Base-by-base conservation (phyloP, 2,797 vertebrate genomes). In the Fistularia tabacaria region DNA sequence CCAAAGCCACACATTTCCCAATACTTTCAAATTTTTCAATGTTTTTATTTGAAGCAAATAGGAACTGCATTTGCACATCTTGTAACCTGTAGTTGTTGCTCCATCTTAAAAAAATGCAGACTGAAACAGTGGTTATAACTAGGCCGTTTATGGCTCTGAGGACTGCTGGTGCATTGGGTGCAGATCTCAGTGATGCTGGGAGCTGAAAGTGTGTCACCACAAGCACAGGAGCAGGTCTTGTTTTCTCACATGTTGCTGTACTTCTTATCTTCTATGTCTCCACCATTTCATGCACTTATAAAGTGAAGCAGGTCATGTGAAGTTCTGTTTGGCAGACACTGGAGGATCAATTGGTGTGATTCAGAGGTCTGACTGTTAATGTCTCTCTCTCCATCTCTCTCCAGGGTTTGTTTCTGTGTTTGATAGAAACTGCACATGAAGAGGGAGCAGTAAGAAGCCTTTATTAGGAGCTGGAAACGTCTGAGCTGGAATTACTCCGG, bases 81-180 rank as follows among this genome's bases (percentile, higher is more conserved):
- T 25, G 25, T 25, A 25, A n/a, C 5, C 25, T 25, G 25, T 25
- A 25, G 25, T 25, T 25, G 25, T 25, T 25, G 25, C 25, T 25
- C 25, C 25, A 25, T 25, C 25, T 25, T 25, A 25, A 2, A 25
- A 25, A 25, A 25, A 3, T 25, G 25, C 25, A 25, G 25, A 25
- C 25, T 25, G 25, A 43, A 36, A 53, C 51, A 43, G n/a, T 25
- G 11, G 6, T 43, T 53, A 43, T 53, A 88, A 82, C 49, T 78
- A 77, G 86, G 82, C 80, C 82, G 75, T 48, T 60, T 51, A 3
- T 46, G 64, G 46, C 77, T 75, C 71, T 6, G 73, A 78, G 74
- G 83, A 75, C 51, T n/a, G 36, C 44, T 63, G 62, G 75, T 80
- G 87, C 84, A 66, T 74, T 79, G 85, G 85, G 75, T 79, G 82